Base-by-base conservation (phyloP, 2,888 invertebrate species). In the Cephus runcator region DNA sequence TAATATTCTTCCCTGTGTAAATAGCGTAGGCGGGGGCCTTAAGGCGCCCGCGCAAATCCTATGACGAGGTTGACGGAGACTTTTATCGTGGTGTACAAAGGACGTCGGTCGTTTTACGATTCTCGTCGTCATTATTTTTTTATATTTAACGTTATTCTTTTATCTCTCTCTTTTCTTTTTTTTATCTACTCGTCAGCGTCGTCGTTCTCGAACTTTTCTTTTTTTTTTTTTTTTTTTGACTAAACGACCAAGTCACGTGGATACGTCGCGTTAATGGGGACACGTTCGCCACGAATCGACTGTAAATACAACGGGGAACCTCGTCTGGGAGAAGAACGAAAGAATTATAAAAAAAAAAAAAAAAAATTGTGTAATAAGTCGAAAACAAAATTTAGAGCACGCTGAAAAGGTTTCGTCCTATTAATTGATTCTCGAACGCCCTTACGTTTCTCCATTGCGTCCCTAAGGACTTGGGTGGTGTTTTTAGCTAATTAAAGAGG, bases 1-100 rank as follows among this genome's bases (percentile, higher is more conserved):
- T 87, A 87, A 81, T 40, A 40, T 40, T 40, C 15, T 69, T 77
- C 76, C 82, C 80, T 79, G 82, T 87, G 87, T 86, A 87, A 84
- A 87, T 87, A 87, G 84, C 79, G 80, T 85, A 85, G 85, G 6
- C 40, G 40, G 15, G 40, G 40, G 40, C 40, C 40, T 40, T 82
- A 69, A 79, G 73, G 76, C n/a, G 76, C 34, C 31, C 71, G 75
- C 36, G 75, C n/a, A 75, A 75, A 75, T 76, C 30, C 30, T 12
- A 34, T 73, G 71, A 11, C 71, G 69, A 40, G 69, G 34, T 69
- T 73, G 73, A 77, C 36, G 76, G 69, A 69, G 69, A 34, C 30
- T 73, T 69, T 35, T 36, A 73, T 76, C 76, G 33, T 33, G 36
- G n/a, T 36, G 69, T 78, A 40, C 75, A 35, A 34, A 76, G 73